phyloP scores from a whole-genome alignment of 2,113 vertebrate species.

The Centropristis striata region DNA sequence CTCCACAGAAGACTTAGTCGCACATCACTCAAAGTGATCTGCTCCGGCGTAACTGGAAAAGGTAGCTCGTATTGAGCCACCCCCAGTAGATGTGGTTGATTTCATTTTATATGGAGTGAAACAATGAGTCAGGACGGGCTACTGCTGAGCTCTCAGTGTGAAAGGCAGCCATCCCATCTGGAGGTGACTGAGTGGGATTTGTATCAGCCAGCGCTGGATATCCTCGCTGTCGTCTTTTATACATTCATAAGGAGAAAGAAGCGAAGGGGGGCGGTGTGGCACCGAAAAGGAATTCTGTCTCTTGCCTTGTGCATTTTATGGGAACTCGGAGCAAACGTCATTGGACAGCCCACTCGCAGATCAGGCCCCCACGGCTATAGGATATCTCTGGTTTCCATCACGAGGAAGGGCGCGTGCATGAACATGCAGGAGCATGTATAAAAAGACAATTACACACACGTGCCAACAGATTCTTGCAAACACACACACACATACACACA shows the following conservation, averaged over 20 bases:
- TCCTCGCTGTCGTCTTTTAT: slow-evolving; percentile 75
- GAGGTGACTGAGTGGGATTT: slow-evolving; percentile 75
- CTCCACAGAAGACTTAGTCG: slow-evolving; percentile 25
- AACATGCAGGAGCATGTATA: slow-evolving; percentile 37
- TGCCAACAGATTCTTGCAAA: slow-evolving; percentile 44
- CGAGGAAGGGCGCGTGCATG: slow-evolving; percentile 36
- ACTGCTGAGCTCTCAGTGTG: slow-evolving; percentile 63
- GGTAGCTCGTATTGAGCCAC: slow-evolving; percentile 56
- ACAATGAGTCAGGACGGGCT: slow-evolving; percentile 75
- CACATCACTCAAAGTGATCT: slow-evolving; percentile 45
- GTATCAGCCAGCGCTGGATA: slow-evolving; percentile 66
- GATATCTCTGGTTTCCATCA: slow-evolving; percentile 78
- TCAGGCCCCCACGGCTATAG: slow-evolving; percentile 59
- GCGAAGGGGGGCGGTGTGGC: slow-evolving; percentile 28
- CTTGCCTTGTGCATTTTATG: slow-evolving; percentile 71
- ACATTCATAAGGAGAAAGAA: slow-evolving; percentile 48
- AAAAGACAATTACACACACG: slow-evolving; percentile 66
- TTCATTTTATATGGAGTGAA: slow-evolving; percentile 82
- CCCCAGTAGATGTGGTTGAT: slow-evolving; percentile 75
- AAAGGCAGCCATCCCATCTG: slow-evolving; percentile 74
- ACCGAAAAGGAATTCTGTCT: slow-evolving; percentile 70
- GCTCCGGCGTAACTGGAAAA: slow-evolving; percentile 51
- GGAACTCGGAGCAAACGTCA: slow-evolving; percentile 68
- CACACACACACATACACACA: slow-evolving; percentile 27
- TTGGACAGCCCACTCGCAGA: slow-evolving; percentile 67